These are phyloP conservation scores for Sinotaia quadrata DNA, from an alignment of 2,888 invertebrate species.

Conservation along the genomic window DNA sequence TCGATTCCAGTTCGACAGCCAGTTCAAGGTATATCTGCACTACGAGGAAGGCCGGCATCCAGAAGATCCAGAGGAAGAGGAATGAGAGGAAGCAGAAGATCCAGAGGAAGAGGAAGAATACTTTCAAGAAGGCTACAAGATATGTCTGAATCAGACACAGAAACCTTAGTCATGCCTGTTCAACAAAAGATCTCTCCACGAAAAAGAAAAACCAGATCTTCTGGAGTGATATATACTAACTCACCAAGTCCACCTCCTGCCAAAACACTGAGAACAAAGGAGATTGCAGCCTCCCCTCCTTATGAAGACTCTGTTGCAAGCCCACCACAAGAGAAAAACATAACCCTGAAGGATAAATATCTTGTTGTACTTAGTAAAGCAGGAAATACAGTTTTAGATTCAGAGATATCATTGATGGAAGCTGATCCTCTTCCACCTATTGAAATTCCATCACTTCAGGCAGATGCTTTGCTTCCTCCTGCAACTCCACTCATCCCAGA, in stretches of 20 bases:
- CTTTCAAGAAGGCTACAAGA: background rate
- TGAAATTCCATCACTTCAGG: conserved; percentile 22
- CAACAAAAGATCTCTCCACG: background rate
- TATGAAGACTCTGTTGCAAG: background rate
- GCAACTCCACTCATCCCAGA: conserved; percentile 23
- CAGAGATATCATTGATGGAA: background rate
- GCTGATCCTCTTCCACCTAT: conserved; percentile 12
- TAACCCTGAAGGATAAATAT: conserved; percentile 19
- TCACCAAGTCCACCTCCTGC: background rate
- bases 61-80: conserved; percentile 5
- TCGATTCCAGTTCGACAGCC: too few relatives aligned
- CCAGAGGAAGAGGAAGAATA: background rate
- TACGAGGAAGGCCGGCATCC: background rate
- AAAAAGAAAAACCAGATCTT: conserved; percentile 5
- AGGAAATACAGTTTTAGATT: background rate
- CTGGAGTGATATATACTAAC: background rate
- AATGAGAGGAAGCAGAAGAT: background rate
- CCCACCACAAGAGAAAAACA: background rate
- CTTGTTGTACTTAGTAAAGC: conserved; percentile 15
- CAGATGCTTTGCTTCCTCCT: conserved; percentile 23
- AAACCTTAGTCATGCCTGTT: background rate
- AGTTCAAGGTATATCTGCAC: too few relatives aligned
- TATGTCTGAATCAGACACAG: conserved; percentile 15
- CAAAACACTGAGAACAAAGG: background rate
- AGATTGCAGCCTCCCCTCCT: background rate